Evolutionary conservation across 2,888 invertebrate species (phyloP).

Genomic region (Thysanoteuthis rhombus): DNA sequence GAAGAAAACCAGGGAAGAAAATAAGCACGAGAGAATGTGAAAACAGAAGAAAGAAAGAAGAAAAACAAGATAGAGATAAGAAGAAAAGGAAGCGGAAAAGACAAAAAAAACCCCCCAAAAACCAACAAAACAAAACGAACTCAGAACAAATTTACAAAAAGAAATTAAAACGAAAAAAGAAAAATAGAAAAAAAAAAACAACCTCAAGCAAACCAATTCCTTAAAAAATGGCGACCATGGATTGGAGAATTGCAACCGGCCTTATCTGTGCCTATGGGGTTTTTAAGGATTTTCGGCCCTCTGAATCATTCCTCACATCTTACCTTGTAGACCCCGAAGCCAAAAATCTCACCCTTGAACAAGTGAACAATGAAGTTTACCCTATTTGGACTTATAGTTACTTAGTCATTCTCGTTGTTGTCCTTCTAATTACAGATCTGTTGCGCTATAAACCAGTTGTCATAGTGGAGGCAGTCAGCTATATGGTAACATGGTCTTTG

Average conservation of each 20-base stretch:
- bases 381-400: constrained; percentile 89
- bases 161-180: too few relatives aligned
- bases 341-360: constrained; percentile 40
- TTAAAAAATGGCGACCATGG: constrained; percentile 22
- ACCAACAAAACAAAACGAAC: too few relatives aligned
- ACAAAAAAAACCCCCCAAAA: neutral
- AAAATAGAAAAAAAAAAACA: neutral
- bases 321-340: constrained; percentile 39
- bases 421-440: constrained; percentile 84
- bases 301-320: constrained; percentile 44
- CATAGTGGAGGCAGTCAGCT: constrained; percentile 80
- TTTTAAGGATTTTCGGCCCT: constrained; percentile 44
- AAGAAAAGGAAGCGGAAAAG: too few relatives aligned
- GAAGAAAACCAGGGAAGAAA: too few relatives aligned
- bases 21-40: too few relatives aligned
- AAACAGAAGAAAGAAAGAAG: neutral
- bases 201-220: neutral
- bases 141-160: too few relatives aligned
- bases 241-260: constrained; percentile 38
- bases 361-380: constrained; percentile 75
- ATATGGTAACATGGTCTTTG: constrained; percentile 79
- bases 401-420: constrained; percentile 76
- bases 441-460: constrained; percentile 87
- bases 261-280: constrained; percentile 43
- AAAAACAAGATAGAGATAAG: too few relatives aligned